Evolutionary conservation across 1,140 invertebrate genomes (phyloP).

Genomic region (Adoxophyes honmai): DNA sequence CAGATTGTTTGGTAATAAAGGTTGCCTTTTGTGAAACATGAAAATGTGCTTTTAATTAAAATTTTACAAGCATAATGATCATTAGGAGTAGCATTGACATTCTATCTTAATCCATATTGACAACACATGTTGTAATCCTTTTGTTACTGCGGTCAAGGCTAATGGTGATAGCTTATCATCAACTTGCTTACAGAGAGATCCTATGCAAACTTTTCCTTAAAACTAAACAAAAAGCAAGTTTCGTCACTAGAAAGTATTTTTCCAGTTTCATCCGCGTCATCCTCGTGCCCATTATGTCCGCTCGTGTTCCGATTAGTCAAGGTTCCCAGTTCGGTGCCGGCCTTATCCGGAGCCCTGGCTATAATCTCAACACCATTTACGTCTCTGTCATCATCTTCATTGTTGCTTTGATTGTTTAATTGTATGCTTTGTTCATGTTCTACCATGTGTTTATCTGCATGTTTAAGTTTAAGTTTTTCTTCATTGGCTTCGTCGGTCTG

Average conservation of each 20-base stretch:
- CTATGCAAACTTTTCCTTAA: no score
- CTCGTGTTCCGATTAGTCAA: conserved; percentile 54
- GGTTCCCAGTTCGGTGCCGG: conserved; percentile 45
- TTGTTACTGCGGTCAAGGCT: no score
- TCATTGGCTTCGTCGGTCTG: not conserved
- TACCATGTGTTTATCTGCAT: conserved; percentile 10
- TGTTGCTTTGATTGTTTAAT: conserved; percentile 54
- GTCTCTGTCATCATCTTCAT: conserved; percentile 49
- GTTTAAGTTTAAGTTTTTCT: conserved; percentile 8
- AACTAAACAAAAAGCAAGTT: no score
- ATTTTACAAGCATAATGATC: no score
- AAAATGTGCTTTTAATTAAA: no score
- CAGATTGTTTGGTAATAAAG: no score
- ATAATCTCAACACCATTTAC: conserved; percentile 56
- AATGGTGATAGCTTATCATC: no score
- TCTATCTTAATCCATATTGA: no score
- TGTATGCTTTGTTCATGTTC: conserved; percentile 39
- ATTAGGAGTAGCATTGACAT: no score
- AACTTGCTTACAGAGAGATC: no score
- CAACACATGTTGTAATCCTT: no score
- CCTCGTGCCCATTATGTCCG: conserved; percentile 30
- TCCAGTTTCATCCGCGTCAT: not conserved
- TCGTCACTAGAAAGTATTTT: conserved; percentile 5
- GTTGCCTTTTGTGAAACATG: no score
- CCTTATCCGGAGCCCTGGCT: conserved; percentile 43